phyloP scores from a whole-genome alignment of 2,888 invertebrate genomes.

The Drosophila aldrichi region DNA sequence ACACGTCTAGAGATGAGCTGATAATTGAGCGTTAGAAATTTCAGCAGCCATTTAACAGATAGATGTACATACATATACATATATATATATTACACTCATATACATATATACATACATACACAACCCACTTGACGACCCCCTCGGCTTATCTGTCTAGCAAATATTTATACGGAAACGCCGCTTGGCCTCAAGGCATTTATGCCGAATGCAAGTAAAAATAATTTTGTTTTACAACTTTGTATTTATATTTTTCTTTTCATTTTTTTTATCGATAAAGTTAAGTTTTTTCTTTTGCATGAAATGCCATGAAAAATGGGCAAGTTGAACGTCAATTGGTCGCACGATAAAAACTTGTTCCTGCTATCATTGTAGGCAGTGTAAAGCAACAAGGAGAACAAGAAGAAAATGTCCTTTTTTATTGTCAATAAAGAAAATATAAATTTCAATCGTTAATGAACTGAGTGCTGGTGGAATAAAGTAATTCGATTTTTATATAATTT shows the following conservation, averaged over 20 bases:
- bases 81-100: not conserved
- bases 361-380: not conserved
- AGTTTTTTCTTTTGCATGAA: not conserved
- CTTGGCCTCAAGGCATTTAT: not conserved
- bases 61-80: not conserved
- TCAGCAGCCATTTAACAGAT: not conserved
- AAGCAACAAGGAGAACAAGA: not conserved
- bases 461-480: too few species aligned
- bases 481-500: not conserved
- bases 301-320: not conserved
- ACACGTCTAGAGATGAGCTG: slow-evolving; percentile 35
- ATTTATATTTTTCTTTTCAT: not conserved
- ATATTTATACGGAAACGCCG: not conserved
- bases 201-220: not conserved
- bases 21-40: slow-evolving; percentile 6
- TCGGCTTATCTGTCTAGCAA: not conserved
- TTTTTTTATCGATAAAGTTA: not conserved
- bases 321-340: not conserved
- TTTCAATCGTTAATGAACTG: not conserved
- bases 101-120: not conserved
- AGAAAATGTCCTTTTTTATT: not conserved
- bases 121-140: not conserved
- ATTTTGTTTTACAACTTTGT: slow-evolving; percentile 2
- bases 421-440: not conserved
- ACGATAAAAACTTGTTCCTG: slow-evolving; percentile 3